These are phyloP conservation scores for Urocolius indicus DNA, from an alignment of 2,113 vertebrate genomes.

Conservation along the genomic window DNA sequence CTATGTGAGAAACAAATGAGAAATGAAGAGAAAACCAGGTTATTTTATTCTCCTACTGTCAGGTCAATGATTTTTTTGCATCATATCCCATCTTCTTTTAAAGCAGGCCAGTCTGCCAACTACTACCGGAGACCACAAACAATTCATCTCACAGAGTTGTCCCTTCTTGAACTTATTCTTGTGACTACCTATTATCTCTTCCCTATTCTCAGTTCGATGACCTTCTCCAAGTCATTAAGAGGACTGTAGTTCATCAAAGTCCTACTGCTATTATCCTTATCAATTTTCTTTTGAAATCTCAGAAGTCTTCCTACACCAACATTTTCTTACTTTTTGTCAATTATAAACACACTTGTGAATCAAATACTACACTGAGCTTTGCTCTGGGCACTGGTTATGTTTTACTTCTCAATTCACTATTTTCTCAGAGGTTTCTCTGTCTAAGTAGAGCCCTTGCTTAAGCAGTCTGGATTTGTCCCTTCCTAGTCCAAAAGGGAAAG, in stretches of 20 bases:
- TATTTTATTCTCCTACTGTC: not conserved
- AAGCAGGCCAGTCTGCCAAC: not conserved
- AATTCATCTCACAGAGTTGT: not conserved
- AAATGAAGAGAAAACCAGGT: not conserved
- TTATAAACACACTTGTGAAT: not conserved
- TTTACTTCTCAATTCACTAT: not conserved
- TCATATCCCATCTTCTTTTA: not conserved
- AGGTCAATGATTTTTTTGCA: not conserved
- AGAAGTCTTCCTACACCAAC: not conserved
- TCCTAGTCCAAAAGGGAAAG: not conserved
- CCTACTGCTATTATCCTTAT: not conserved
- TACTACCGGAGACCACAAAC: not conserved
- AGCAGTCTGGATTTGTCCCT: not conserved
- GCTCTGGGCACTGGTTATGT: not conserved
- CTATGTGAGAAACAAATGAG: not conserved
- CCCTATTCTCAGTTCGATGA: not conserved
- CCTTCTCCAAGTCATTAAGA: not conserved
- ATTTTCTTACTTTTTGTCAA: not conserved
- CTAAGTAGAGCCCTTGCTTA: not conserved
- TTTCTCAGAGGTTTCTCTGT: not conserved
- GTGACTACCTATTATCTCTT: not conserved
- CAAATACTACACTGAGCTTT: not conserved
- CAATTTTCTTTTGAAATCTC: not conserved
- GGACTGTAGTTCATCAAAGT: not conserved
- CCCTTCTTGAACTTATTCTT: not conserved